Percentiles rank a stretch among this genome's conserved stretches.
Conservation (phyloP, 2,797 vertebrate genomes). For the Tenualosa ilisha region DNA sequence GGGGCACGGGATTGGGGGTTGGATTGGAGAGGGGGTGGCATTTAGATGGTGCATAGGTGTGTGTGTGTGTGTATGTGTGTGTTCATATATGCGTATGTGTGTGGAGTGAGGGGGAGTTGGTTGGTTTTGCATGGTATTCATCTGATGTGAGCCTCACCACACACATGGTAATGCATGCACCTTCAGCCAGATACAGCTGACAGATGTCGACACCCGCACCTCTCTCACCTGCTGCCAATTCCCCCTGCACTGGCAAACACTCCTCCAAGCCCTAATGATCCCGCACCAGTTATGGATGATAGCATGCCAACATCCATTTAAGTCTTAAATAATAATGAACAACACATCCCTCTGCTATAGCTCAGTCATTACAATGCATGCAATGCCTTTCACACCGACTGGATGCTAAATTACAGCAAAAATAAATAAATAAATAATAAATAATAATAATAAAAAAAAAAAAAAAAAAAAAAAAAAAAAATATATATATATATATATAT, state of each 20-base stretch:
- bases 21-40: neutral
- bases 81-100: constrained; percentile 44
- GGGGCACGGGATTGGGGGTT: neutral
- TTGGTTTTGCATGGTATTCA: neutral
- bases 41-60: neutral
- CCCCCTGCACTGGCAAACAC: neutral
- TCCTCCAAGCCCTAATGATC: neutral
- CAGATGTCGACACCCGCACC: constrained; percentile 33
- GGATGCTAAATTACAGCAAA: neutral
- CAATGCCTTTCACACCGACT: too few species aligned
- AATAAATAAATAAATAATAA: too few species aligned
- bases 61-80: neutral
- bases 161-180: neutral
- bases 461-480: too few species aligned
- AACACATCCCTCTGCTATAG: neutral
- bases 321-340: constrained; percentile 14
- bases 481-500: too few species aligned
- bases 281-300: neutral
- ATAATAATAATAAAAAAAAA: too few species aligned
- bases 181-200: constrained; percentile 12
- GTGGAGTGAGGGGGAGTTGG: constrained; percentile 21
- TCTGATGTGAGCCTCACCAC: neutral
- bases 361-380: neutral
- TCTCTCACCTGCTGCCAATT: neutral
- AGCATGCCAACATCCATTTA: constrained; percentile 18